Evolutionary conservation across 2,888 invertebrate genomes (phyloP), one percentile per base, ranked within the genome.

Genomic region (Xanthostigma xanthostigma): DNA sequence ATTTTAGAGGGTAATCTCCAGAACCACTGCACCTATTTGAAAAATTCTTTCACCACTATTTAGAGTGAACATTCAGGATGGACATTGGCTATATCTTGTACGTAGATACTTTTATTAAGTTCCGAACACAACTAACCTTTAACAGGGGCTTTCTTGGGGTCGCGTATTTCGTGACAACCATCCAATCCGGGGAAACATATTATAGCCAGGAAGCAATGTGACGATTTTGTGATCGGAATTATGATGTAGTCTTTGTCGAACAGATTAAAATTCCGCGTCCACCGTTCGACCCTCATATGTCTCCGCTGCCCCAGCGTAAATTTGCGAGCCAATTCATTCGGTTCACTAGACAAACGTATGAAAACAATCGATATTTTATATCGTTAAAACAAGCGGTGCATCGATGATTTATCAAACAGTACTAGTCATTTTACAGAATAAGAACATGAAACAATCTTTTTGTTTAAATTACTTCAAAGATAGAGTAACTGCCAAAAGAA

Each of bases 141-240:
- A 72, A 73, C 53, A 72, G 73, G 10, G 72, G 67, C 37, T 68
- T 71, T 41, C 74, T 73, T 44, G 71, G 63, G 17, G 46, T 83
- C 81, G 52, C 75, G 70, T 64, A 76, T 76, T 55, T 81, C 81
- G 45, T 79, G 72, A 46, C 79, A 77, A 0, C 82, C 84, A 45
- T 81, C 81, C 53, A 91, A 69, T 46, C 84, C 84, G 41, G 97
- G 95, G 65, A 84, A 96, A 65, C 96, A 97, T 49, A 98, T 88
- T 44, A 97, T 90, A 2, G 94, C 95, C 57, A 98, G 76, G 69
- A 92, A 96, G 96, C 97, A 97, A 72, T 97, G 97, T 42, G 87
- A 92, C 74, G 91, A 89, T 71, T 97, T 95, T 71, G 96, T 96
- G 48, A 98, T 94, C 54, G 98, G 98, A 64, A 98, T 85, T 54